phyloP scores from a whole-genome alignment of 23 tunicate genomes.

The Halocynthia roretzi region DNA sequence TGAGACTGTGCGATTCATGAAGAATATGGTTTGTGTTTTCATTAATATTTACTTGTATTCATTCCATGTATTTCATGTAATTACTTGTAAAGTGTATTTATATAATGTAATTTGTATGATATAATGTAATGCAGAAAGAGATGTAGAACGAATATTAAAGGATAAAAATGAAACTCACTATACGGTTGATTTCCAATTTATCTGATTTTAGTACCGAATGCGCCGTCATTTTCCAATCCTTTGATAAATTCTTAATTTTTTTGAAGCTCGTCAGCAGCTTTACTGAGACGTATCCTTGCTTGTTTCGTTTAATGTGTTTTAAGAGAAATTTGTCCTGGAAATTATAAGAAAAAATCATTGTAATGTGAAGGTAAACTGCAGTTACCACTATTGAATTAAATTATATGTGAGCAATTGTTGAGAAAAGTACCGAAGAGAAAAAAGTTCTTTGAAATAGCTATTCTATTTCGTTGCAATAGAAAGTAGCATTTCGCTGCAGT shows the following conservation, averaged over 20 bases:
- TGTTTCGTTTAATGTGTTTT: constrained; percentile 94
- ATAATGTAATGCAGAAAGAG: neutral
- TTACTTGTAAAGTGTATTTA: neutral
- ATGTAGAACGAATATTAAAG: neutral
- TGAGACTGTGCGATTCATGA: too few species aligned
- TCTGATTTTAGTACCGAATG: constrained; percentile 60
- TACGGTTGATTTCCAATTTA: constrained; percentile 53
- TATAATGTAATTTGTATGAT: neutral
- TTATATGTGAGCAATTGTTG: too few species aligned
- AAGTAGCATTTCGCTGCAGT: too few species aligned
- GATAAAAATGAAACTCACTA: constrained; percentile 34
- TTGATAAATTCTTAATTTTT: constrained; percentile 72
- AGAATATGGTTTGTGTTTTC: neutral
- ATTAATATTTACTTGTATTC: too few species aligned
- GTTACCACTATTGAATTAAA: too few species aligned
- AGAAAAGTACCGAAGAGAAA: too few species aligned
- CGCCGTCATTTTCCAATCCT: constrained; percentile 89
- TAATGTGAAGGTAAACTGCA: too few species aligned
- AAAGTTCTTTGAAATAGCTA: too few species aligned
- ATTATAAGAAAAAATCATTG: neutral
- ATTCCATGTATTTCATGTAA: too few species aligned
- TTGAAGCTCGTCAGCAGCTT: constrained; percentile 95
- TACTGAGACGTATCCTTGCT: constrained; percentile 93
- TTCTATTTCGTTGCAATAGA: too few species aligned
- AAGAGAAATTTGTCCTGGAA: constrained; percentile 88